These are phyloP conservation scores for Parnassius glacialis DNA, from an alignment of 2,888 invertebrate genomes.

Conservation along the genomic window DNA sequence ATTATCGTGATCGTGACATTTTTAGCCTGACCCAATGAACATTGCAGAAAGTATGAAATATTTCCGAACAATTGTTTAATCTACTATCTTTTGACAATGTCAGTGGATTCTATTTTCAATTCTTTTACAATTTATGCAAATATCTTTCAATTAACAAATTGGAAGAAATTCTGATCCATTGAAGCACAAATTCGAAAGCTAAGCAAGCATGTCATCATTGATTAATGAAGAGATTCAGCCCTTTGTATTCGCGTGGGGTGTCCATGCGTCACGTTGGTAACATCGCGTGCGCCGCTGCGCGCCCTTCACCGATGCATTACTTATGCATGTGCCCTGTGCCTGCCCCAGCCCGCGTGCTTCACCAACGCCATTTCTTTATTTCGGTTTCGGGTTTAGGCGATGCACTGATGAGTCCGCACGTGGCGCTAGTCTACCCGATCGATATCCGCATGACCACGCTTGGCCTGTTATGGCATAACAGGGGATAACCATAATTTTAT, in stretches of 20 bases:
- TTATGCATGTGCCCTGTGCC: slow-evolving; percentile 68
- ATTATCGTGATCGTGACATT: no score
- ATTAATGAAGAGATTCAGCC: slow-evolving; percentile 60
- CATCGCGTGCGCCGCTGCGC: slow-evolving; percentile 67
- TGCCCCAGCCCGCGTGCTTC: slow-evolving; percentile 43
- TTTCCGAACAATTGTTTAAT: neutral
- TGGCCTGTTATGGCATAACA: slow-evolving; percentile 15
- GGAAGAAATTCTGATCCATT: slow-evolving; percentile 23
- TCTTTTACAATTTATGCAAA: no score
- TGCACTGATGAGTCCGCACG: slow-evolving; percentile 62
- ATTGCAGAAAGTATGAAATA: neutral
- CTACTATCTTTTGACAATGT: no score
- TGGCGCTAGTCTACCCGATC: slow-evolving; percentile 48
- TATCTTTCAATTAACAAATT: no score
- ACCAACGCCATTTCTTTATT: slow-evolving; percentile 60
- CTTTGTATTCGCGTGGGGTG: slow-evolving; percentile 48
- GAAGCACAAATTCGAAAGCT: slow-evolving; percentile 35
- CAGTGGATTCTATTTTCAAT: no score
- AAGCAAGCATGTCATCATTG: slow-evolving; percentile 54
- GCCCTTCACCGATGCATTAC: slow-evolving; percentile 74
- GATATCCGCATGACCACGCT: slow-evolving; percentile 38
- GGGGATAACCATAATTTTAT: slow-evolving; percentile 4
- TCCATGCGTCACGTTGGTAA: slow-evolving; percentile 38
- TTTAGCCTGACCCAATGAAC: no score
- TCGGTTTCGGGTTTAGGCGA: slow-evolving; percentile 62